A percentile compares a stretch with the other conserved stretches of the same genome.
phyloP scores from a whole-genome alignment of 2,888 invertebrate genomes.

The Ormyrus thymus region DNA sequence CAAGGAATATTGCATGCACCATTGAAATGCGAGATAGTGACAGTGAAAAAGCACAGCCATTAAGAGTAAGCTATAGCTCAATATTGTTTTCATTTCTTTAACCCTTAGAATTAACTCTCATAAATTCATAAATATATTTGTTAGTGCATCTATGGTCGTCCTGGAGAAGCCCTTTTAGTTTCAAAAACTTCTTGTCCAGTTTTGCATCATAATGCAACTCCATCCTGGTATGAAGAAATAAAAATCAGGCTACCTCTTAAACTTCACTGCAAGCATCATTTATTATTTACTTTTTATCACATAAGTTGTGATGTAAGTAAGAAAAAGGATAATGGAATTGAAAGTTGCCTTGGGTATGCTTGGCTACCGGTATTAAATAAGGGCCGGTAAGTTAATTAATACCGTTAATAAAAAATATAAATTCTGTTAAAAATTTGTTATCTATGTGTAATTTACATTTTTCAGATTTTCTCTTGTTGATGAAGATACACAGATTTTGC shows the following conservation, averaged over 20 bases:
- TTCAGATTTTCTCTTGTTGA: conserved; percentile 56
- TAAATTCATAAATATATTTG: conserved; percentile 60
- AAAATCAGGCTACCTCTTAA: conserved; percentile 93
- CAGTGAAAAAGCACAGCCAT: conserved; percentile 81
- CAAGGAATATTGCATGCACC: conserved; percentile 94
- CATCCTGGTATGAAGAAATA: conserved; percentile 95
- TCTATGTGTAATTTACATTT: conserved; percentile 25
- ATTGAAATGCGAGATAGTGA: conserved; percentile 92
- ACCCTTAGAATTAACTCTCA: too few species aligned
- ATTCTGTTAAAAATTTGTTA: neutral
- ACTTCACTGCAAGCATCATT: conserved; percentile 89
- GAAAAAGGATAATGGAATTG: conserved; percentile 85
- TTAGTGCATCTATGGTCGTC: conserved; percentile 85
- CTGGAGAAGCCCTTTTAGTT: conserved; percentile 81
- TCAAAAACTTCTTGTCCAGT: conserved; percentile 86
- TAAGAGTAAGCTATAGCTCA: conserved; percentile 79
- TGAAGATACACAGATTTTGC: conserved; percentile 81
- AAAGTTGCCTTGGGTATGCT: conserved; percentile 93
- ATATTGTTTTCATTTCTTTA: neutral
- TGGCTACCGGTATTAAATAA: conserved; percentile 93
- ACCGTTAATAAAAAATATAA: neutral
- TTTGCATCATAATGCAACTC: conserved; percentile 91
- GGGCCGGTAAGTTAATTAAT: conserved; percentile 77
- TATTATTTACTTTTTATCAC: conserved; percentile 96
- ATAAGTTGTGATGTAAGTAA: conserved; percentile 93